Evolutionary conservation across 1,140 invertebrate species (phyloP), one percentile per base, ranked within the genome.

Genomic region (Drosophila ficusphila): DNA sequence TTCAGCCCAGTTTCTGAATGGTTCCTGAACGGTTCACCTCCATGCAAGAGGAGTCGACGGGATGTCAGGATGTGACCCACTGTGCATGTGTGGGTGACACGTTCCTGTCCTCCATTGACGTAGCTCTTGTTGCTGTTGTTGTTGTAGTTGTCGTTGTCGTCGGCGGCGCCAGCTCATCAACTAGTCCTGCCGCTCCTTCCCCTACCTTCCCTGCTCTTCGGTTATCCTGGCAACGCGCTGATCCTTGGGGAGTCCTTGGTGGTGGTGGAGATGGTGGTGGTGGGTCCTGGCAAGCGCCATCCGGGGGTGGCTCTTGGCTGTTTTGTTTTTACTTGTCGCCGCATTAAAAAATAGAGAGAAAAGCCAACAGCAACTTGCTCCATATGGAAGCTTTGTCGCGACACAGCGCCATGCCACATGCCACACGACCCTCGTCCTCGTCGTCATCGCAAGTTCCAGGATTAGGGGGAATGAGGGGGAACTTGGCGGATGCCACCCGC

Each of bases 121-220:
- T n/a, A n/a, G n/a, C n/a, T n/a, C n/a, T n/a, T n/a, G n/a, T n/a
- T 52, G 47, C 79, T 58, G 58, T 68, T 27, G 44, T 48, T 36
- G 21, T 48, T 36, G 21, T 31, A 67, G 81, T 25, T 46, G 49
- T 74, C 68, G 57, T 64, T 18, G 39, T 46, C 48, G 29, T 38
- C 47, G 48, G 23, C 76, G 82, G 82, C 82, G 82, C 82, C 82
- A 86, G 69, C 82, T 86, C 76, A 86, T 86, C 82, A 86, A 52
- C 76, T 68, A 74, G 56, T 64, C 57, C 56, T 38, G 29, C 14
- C 33, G 19, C 46, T 18, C 44, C 27, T 3, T 25, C 31, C 11
- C 25, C n/a, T 12, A n/a, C n/a, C n/a, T n/a, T n/a, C n/a, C 18
- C 38, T 7, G 21, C 2, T 31, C 11, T 7, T 5, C 31, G n/a